Conservation (phyloP, 2,113 vertebrate genomes). For the Etheostoma cragini region DNA sequence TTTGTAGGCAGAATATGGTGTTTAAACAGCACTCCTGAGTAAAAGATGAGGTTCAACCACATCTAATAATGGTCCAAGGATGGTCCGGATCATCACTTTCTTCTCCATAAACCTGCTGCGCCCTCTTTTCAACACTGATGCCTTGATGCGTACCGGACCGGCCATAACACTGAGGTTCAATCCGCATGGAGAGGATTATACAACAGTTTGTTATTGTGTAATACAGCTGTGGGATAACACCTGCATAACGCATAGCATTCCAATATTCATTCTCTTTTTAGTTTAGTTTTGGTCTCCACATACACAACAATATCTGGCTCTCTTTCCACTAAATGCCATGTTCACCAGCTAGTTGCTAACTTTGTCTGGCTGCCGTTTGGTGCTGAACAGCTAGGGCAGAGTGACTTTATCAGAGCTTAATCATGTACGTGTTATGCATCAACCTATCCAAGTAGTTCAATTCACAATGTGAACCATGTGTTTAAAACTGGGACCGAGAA, state of each 20-base stretch:
- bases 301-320: background rate
- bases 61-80: slow-evolving; percentile 57
- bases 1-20: slow-evolving; percentile 42
- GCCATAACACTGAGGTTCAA: slow-evolving; percentile 20
- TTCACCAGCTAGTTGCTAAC: background rate
- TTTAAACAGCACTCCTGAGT: slow-evolving; percentile 35
- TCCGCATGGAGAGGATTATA: background rate
- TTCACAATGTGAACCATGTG: too few relatives aligned
- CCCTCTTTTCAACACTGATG: slow-evolving; percentile 27
- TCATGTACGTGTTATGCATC: too few relatives aligned
- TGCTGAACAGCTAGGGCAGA: too few relatives aligned
- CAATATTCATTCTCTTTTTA: background rate
- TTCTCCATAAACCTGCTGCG: slow-evolving; percentile 50
- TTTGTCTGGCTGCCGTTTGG: background rate
- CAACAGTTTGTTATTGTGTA: slow-evolving; percentile 5
- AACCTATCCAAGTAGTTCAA: too few relatives aligned
- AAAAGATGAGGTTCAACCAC: slow-evolving; percentile 45
- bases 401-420: too few relatives aligned
- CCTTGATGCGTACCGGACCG: slow-evolving; percentile 43
- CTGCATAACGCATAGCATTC: background rate
- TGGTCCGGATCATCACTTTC: slow-evolving; percentile 56
- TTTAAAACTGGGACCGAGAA: too few relatives aligned
- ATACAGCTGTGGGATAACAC: slow-evolving; percentile 28
- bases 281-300: background rate
- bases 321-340: background rate